Evolutionary conservation across 2,797 vertebrate genomes (phyloP), one percentile per base, ranked within the genome.

Genomic region (Cyclopterus lumpus): DNA sequence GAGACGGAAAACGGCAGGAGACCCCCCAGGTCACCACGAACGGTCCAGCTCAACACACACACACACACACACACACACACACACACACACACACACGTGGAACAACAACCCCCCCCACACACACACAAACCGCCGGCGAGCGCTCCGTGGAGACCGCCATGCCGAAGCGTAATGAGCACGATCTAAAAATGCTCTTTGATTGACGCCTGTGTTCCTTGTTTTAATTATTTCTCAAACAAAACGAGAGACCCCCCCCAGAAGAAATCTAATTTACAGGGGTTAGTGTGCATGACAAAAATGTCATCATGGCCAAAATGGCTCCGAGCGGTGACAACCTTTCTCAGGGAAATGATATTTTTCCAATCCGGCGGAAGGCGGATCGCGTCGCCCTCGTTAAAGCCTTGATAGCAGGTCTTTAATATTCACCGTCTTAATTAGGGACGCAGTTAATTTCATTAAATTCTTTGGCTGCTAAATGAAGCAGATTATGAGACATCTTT

Each of bases 401-500:
- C 96, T 93, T 94, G 96, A 97, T 96, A 95, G 96, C 94, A 89
- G 94, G 95, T 98, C 97, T 97, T 98, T 98, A 97, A 98, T 97
- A 98, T 98, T 97, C 97, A 96, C 96, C 95, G 96, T 97, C 96
- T 96, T 98, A 99, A 99, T 99, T 99, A 99, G 97, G 94, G 90
- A 96, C 92, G 96, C 96, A 95, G 96, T 98, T 99, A 98, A 99
- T 99, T 99, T 98, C 97, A 99, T 99, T 98, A 99, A 98, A 98
- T 97, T 96, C 97, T 97, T 96, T 96, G 96, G 96, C 97, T 98
- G 97, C 97, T 99, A 98, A 99, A 99, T 98, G 97, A 98, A 98
- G 97, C 97, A 97, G 97, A 98, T 98, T 99, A 99, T 96, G 97
- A 97, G 97, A 98, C 97, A 98, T 98, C 97, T 99, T 99, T 99